Base-by-base conservation (phyloP, 2,797 vertebrate genomes). In the Kryptopterus vitreolus region DNA sequence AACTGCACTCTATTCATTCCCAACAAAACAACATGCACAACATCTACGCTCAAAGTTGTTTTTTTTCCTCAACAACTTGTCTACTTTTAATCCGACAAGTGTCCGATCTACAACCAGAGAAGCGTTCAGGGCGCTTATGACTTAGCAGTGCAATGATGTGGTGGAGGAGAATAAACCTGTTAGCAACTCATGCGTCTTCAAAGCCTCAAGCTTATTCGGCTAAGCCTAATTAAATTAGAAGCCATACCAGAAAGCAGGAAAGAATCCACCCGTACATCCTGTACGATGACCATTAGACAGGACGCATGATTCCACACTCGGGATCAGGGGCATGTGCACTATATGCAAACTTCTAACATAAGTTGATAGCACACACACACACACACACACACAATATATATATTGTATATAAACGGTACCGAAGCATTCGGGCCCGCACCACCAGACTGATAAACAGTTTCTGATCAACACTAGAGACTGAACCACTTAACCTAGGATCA, bases 161-260 rank as follows among this genome's bases (percentile, higher is more conserved):
- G 79, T 20, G 63, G 18, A 57, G 24, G 81, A 82, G 83, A 86
- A 89, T 90, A 84, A 90, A 87, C 84, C 87, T 79, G 89, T 89
- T 86, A 87, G 84, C 82, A 86, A 89, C 92, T 90, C 87, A 83
- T 35, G 83, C 87, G 82, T 83, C 89, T 88, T 91, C 86, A 90
- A 93, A 94, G 89, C 81, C 82, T 82, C 85, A 22, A 15, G 50
- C 62, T 79, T 63, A 88, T 86, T 87, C 55, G 78, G 74, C 80
- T 80, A 88, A 90, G 71, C 85, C 87, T 88, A 81, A 83, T 77
- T 63, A 59, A 72, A 92, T 87, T 72, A 82, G 78, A 76, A 87
- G 84, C 13, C 76, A 72, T 72, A 87, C 83, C 62, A 5, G 50
- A 72, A 81, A 59, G 9, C 61, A 82, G 82, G 79, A 15, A 31